Conservation (phyloP, 2,113 vertebrate genomes). For the Tenrec ecaudatus region DNA sequence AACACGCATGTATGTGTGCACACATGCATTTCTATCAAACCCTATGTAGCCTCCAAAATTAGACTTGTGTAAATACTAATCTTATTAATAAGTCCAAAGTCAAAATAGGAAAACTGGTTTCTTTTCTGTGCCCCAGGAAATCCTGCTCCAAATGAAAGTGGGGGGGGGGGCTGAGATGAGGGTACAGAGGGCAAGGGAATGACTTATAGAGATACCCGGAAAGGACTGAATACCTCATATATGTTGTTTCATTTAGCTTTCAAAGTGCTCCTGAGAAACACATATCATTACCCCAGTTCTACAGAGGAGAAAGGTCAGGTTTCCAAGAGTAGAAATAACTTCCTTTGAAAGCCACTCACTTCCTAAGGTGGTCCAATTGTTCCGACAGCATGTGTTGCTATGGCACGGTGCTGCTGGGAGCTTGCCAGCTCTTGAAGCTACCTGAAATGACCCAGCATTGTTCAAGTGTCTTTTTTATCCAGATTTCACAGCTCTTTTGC, state of each 20-base stretch:
- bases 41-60: background rate
- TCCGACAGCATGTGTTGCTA: background rate
- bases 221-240: background rate
- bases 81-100: slow-evolving; percentile 23
- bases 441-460: background rate
- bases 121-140: background rate
- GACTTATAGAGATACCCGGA: background rate
- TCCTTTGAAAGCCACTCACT: background rate
- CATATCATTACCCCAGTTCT: background rate
- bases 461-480: background rate
- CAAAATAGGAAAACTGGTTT: background rate
- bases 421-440: background rate
- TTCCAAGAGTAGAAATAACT: background rate
- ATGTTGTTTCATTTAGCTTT: background rate
- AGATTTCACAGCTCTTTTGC: background rate
- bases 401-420: background rate
- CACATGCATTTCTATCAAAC: background rate
- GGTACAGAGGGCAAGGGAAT: background rate
- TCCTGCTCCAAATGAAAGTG: background rate
- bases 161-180: background rate
- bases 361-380: background rate
- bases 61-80: background rate
- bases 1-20: background rate
- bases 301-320: background rate
- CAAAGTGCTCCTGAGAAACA: background rate